Evolutionary conservation across 2,797 vertebrate genomes (phyloP).

Genomic region (Vultur gryphus): DNA sequence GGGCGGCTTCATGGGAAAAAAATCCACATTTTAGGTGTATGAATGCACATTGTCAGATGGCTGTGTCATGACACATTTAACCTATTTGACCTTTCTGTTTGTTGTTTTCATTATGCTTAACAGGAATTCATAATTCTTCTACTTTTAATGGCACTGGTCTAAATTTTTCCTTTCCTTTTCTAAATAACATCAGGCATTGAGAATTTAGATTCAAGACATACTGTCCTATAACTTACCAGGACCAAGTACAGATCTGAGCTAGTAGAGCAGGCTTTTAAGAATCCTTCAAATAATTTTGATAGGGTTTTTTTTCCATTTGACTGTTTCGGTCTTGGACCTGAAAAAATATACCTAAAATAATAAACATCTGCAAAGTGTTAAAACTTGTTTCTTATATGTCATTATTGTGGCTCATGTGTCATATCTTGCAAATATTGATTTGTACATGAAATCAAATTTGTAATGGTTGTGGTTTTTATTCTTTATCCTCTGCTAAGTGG

Average conservation of each 20-base stretch:
- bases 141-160: background rate
- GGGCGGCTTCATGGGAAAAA: background rate
- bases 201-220: background rate
- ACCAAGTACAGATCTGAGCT: background rate
- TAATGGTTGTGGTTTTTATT: background rate
- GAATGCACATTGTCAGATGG: background rate
- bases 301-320: background rate
- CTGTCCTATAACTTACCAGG: background rate
- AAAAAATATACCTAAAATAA: background rate
- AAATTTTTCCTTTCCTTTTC: background rate
- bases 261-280: background rate
- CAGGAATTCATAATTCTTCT: background rate
- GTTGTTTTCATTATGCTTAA: background rate
- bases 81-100: background rate
- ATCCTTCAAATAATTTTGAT: background rate
- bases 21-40: background rate
- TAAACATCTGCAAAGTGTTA: background rate
- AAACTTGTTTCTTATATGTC: background rate
- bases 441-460: background rate
- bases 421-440: conserved; percentile 13
- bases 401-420: background rate
- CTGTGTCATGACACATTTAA: background rate
- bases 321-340: background rate
- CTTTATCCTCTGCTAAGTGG: conserved; percentile 21
- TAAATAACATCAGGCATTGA: background rate